A percentile compares a stretch with the other conserved stretches of the same genome.
These are phyloP conservation scores for Potamarius usumacintae DNA, from an alignment of 2,113 vertebrate species.

Conservation along the genomic window DNA sequence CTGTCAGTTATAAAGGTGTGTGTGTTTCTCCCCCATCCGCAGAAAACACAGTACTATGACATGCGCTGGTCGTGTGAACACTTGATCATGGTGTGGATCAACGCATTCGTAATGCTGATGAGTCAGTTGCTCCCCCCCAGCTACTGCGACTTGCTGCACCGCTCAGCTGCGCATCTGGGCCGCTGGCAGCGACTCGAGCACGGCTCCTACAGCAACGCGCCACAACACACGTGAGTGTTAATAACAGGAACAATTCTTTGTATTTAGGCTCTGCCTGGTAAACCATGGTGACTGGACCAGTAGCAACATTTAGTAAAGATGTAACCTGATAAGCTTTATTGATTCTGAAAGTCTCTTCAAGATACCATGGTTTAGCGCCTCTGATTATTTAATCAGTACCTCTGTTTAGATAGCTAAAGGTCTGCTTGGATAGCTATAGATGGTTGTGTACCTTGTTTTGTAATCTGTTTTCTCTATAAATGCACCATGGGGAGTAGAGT, in stretches of 20 bases:
- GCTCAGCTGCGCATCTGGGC: slow-evolving; percentile 92
- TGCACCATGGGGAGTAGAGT: no score
- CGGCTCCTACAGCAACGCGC: slow-evolving; percentile 93
- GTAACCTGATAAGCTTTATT: not conserved
- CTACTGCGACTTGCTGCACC: slow-evolving; percentile 95
- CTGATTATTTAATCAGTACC: not conserved
- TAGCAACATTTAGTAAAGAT: not conserved
- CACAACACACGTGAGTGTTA: slow-evolving; percentile 93
- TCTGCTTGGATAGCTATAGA: no score
- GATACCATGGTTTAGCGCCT: no score
- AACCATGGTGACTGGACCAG: not conserved
- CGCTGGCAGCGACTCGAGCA: slow-evolving; percentile 98
- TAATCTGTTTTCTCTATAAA: no score
- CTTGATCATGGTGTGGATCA: slow-evolving; percentile 99
- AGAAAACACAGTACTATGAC: slow-evolving; percentile 99
- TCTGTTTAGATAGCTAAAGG: not conserved
- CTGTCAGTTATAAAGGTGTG: not conserved
- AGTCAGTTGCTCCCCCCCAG: slow-evolving; percentile 93
- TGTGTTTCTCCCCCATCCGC: slow-evolving; percentile 60
- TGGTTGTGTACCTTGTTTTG: no score
- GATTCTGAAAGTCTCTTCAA: no score
- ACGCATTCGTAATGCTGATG: slow-evolving; percentile 98
- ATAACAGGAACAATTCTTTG: not conserved
- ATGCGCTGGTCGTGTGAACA: slow-evolving; percentile 99
- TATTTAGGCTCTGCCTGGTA: not conserved